Conservation (phyloP, 2,797 vertebrate genomes). For the Enteromius fasciolatus region DNA sequence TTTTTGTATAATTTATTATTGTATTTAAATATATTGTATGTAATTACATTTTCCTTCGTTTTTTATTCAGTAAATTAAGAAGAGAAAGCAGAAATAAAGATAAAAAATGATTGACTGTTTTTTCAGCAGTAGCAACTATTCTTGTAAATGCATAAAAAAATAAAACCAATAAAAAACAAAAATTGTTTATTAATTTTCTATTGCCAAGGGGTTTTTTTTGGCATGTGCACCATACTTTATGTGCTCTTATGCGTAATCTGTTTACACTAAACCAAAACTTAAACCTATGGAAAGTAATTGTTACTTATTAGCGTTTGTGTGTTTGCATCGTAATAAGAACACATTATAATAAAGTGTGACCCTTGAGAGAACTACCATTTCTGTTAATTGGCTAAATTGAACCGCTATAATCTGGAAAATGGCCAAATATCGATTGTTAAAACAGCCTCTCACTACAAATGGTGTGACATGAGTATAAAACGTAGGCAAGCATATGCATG, state of each 20-base stretch:
- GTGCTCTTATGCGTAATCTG: background rate
- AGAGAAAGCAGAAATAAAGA: background rate
- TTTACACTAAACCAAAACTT: background rate
- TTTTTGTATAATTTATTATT: background rate
- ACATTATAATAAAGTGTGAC: background rate
- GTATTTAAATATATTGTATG: background rate
- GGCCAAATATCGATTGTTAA: background rate
- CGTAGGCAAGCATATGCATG: background rate
- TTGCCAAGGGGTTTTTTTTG: background rate
- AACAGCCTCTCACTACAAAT: background rate
- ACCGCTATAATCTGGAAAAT: background rate
- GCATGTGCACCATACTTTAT: background rate
- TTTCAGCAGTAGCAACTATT: background rate
- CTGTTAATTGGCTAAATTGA: background rate
- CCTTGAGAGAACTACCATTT: background rate
- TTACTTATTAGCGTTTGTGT: background rate
- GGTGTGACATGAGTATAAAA: background rate
- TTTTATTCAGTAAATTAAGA: background rate
- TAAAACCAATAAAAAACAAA: no score
- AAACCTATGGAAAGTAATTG: background rate
- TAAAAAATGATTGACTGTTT: background rate
- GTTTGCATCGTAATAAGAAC: background rate
- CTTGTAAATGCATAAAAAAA: background rate
- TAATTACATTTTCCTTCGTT: background rate
- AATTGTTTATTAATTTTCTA: background rate